phyloP scores from a whole-genome alignment of 35 echinoderm and acorn worm genomes.

The Ophiothrix spiculata region DNA sequence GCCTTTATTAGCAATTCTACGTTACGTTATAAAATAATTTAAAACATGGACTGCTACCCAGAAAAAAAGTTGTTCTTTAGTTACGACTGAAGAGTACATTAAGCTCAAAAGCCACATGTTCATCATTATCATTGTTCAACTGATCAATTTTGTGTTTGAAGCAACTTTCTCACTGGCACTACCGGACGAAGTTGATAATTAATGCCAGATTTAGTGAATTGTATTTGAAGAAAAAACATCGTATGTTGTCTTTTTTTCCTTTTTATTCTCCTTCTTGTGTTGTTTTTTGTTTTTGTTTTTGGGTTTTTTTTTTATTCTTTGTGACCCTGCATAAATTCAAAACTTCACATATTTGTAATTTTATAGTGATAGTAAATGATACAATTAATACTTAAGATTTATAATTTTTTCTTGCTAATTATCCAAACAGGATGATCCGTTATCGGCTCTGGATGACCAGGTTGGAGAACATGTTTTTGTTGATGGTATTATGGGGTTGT shows the following conservation, averaged over 20 bases:
- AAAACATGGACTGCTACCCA: no score
- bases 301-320: no score
- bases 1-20: no score
- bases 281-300: no score
- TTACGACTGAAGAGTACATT: no score
- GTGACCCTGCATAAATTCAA: background rate
- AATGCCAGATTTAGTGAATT: background rate
- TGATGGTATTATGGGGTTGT: constrained; percentile 40
- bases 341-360: background rate
- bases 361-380: background rate
- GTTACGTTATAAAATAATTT: no score
- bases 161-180: background rate
- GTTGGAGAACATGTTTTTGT: constrained; percentile 63
- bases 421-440: constrained; percentile 64
- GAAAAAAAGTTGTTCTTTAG: no score
- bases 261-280: background rate
- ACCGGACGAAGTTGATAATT: background rate
- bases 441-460: constrained; percentile 67
- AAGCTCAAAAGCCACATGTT: no score
- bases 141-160: background rate
- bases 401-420: background rate
- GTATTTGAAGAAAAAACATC: background rate
- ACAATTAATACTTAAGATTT: no score
- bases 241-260: background rate
- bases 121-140: background rate